phyloP scores from a whole-genome alignment of 2,113 vertebrate genomes.

The Rhea americana region DNA sequence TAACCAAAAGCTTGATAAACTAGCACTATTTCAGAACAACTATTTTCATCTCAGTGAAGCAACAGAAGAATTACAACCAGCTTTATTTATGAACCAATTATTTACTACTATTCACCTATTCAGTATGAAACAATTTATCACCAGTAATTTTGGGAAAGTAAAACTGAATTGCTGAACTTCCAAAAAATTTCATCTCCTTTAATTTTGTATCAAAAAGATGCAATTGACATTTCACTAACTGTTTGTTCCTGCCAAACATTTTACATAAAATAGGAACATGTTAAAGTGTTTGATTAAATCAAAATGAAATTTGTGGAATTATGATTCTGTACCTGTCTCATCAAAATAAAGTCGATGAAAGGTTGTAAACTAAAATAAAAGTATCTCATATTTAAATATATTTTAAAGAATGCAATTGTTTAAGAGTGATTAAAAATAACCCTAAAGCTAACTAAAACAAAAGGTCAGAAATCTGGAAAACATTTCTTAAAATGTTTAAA shows the following conservation, averaged over 20 bases:
- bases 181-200: background rate
- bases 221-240: background rate
- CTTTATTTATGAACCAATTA: background rate
- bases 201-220: background rate
- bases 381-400: background rate
- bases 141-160: background rate
- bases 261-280: background rate
- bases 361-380: background rate
- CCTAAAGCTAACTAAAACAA: background rate
- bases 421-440: background rate
- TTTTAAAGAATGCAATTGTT: background rate
- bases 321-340: background rate
- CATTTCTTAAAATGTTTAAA: background rate
- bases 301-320: background rate
- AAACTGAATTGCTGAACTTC: background rate
- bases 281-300: background rate
- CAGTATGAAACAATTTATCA: background rate
- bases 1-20: background rate
- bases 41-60: background rate
- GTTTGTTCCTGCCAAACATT: background rate
- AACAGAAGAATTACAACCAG: background rate
- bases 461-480: background rate
- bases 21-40: background rate
- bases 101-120: background rate
- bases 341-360: background rate